Evolutionary conservation across 2,888 invertebrate species (phyloP), one percentile per base, ranked within the genome.

Genomic region (Andrena minutula): DNA sequence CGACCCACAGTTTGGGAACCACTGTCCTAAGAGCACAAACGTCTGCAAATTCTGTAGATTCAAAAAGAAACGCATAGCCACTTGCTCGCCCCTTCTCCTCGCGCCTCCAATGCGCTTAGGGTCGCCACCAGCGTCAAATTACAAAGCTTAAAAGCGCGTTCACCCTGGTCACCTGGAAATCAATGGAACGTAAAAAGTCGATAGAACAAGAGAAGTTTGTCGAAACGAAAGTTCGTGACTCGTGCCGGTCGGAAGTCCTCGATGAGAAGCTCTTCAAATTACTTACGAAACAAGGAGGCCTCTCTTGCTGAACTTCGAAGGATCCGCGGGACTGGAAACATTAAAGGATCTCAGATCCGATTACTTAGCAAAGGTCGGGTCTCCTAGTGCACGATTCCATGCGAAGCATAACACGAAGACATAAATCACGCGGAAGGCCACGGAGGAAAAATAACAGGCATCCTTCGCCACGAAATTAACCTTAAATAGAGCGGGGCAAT

Each of bases 341-440:
- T 58, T 49, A 23, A 47, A 49, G 60, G 58, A 73, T 69, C 66
- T 53, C 26, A 35, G 32, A 75, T 64, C 35, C 26, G 51, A 68
- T 75, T 71, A 75, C 58, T 23, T n/a, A 23, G n/a, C 16, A 28
- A 72, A 66, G 53, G 75, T 75, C 61, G 77, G 10, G 10, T 32
- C 47, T n/a, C 61, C 70, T 74, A 64, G 64, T 66, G 70, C 75
- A 23, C 49, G 20, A 20, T 49, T 68, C 32, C 56, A 16, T 32
- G 32, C 63, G 41, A 35, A 30, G 8, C 51, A 28, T 58, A 79
- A 69, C 68, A 51, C 49, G 63, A 49, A 6, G 63, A 23, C 69
- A 77, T 82, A 82, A 82, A 83, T 82, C 83, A 83, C 66, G 74
- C 61, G 20, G 81, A 73, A 74, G 73, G 81, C 53, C 70, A 35